Percentiles rank a stretch among this genome's conserved stretches.
These are phyloP conservation scores for Cremastinae sp. DNA, from an alignment of 2,888 invertebrate species.

Conservation along the genomic window DNA sequence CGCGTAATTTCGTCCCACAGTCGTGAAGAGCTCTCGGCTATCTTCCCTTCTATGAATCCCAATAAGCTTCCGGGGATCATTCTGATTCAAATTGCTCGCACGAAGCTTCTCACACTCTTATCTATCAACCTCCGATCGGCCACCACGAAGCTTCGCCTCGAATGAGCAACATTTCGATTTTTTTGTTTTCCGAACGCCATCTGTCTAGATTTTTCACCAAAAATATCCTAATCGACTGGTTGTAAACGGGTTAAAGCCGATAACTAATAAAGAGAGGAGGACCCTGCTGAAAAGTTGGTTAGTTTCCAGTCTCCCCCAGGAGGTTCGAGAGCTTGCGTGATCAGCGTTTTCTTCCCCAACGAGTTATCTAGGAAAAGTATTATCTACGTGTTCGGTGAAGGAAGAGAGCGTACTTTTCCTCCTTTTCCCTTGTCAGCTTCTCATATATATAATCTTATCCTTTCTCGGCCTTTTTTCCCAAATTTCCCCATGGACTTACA, in stretches of 20 bases:
- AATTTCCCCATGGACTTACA: constrained; percentile 53
- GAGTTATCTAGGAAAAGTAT: background rate
- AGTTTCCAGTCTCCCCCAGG: constrained; percentile 28
- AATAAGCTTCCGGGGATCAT: constrained; percentile 45
- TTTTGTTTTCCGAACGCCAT: background rate
- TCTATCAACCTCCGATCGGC: too few species aligned
- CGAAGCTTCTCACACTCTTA: background rate
- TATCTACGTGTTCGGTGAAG: constrained; percentile 10
- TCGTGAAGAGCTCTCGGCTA: constrained; percentile 11
- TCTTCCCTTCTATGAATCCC: constrained; percentile 43
- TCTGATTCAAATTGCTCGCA: constrained; percentile 44
- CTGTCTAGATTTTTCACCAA: background rate
- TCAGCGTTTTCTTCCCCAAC: constrained; percentile 40
- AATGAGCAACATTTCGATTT: background rate
- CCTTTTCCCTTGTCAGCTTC: background rate
- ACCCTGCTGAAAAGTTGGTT: constrained; percentile 18
- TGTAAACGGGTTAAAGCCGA: background rate
- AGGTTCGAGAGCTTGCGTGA: constrained; percentile 15
- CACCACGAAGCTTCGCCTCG: background rate
- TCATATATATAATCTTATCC: background rate
- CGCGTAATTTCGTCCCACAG: constrained; percentile 20
- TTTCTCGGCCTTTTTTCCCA: constrained; percentile 1
- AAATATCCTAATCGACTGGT: background rate
- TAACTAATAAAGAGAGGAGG: background rate
- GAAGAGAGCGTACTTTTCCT: constrained; percentile 26